Base-by-base conservation (phyloP, 2,888 invertebrate genomes). In the Pediacus dermestoides region DNA sequence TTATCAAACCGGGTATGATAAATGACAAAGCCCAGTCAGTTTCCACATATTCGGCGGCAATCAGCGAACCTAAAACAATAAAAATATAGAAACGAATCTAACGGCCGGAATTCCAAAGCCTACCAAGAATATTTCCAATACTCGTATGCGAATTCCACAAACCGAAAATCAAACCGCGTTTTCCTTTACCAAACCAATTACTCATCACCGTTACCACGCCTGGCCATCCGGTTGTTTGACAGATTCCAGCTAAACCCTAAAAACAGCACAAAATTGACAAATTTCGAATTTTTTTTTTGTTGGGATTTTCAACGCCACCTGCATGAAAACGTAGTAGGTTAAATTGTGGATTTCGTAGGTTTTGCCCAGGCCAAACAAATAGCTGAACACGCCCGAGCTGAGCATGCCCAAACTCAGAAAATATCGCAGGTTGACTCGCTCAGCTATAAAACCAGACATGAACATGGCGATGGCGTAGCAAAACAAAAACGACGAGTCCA, bases 91-190 rank as follows among this genome's bases (percentile, higher is more conserved):
- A 18, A 18, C 18, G 23, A 6, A 6, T 21, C n/a, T 21, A 7
- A 7, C 7, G 21, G 21, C n/a, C 4, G n/a, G n/a, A n/a, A n/a
- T 7, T 9, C 14, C 3, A 4, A 10, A 28, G 18, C 16, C 8
- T 60, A 62, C 94, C 94, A 39, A 95, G 66, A 58, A 96, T 95
- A 66, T 96, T 97, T 21, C 96, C 96, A 6, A 96, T 78, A 0
- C 93, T 93, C 0, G 95, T 95, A 58, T 96, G 95, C 0, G 94
- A 92, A 71, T 96, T 96, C 96, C 96, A 96, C 3, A 95, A 76
- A 7, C 96, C 96, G 70, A 95, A 95, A 44, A 96, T 89, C 13
- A 96, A 73, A 1, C 91, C 92, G 48, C 88, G 77, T 67, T 90
- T 94, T 21, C 84, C 80, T 70, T 88, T 89, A 0, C 94, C 95